Conservation (phyloP, 64 coral and sea anemone genomes). For the Orbicella faveolata region DNA sequence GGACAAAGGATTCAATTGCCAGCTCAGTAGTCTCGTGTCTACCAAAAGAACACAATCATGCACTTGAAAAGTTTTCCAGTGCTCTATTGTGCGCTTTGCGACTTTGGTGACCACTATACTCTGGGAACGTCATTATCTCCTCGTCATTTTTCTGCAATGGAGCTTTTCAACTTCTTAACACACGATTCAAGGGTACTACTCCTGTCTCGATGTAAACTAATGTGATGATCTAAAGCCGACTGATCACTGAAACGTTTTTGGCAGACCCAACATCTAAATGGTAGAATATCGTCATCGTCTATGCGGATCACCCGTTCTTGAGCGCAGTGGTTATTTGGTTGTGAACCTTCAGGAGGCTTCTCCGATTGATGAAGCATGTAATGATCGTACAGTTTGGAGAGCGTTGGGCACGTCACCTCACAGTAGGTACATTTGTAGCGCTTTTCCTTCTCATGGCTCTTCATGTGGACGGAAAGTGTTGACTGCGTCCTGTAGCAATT, state of each 20-base stretch:
- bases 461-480: conserved; percentile 31
- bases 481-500: conserved; percentile 42
- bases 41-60: background rate
- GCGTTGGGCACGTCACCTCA: conserved; percentile 18
- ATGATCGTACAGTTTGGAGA: conserved; percentile 35
- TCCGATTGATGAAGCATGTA: background rate
- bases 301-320: background rate
- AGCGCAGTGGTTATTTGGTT: background rate
- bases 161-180: conserved; percentile 32
- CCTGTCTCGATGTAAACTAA: conserved; percentile 37
- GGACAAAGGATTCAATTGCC: background rate
- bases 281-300: background rate
- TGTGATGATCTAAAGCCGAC: conserved; percentile 11
- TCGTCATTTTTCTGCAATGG: conserved; percentile 5
- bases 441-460: conserved; percentile 17
- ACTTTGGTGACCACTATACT: background rate
- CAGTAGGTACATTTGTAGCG: conserved; percentile 25
- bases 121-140: too few species aligned
- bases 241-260: conserved; percentile 11
- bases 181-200: conserved; percentile 28
- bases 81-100: background rate
- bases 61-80: background rate
- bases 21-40: background rate
- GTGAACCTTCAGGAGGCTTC: background rate
- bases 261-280: conserved; percentile 32